Base-by-base conservation (phyloP, 53 echinoderm and acorn worm genomes). In the Arbacia lixula region DNA sequence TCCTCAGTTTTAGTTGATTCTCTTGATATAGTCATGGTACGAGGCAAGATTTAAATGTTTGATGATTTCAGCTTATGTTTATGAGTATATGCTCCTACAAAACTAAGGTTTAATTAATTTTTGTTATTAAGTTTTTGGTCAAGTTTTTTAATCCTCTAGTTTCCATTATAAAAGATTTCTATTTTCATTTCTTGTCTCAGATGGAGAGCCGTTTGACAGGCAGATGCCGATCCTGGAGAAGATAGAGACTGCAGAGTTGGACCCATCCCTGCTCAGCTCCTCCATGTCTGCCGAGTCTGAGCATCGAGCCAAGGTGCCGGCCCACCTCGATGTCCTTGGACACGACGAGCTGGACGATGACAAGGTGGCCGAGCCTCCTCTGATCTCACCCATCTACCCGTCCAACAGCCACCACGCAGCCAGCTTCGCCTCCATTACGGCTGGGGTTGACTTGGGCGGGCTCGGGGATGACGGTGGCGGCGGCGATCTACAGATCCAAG, bases 211-310 rank as follows among this genome's bases (percentile, higher is more conserved):
- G 37, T 78, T 58, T 58, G 82, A 81, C 19, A 62, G 49, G 25
- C 87, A 67, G 66, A 89, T 89, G 89, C 89, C 89, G 26, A 71
- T 89, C 66, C 41, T 89, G 41, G 89, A 89, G 71, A 89, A 85
- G 46, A 89, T 89, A 85, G 89, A 76, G 36, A 52, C 55, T 3
- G 66, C 86, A 14, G 86, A 76, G 53, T 66, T 66, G 29, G 22
- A 66, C 6, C 67, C 78, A 0, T 58, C 66, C n/a, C 65, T 77
- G 49, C 78, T 71, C 52, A 78, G 77, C 25, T 63, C 78, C 29
- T 35, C 37, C 38, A 84, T 68, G 84, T 68, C 71, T 11, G 36
- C 68, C 0, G 84, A 84, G 69, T 68, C 84, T 1, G 68, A 68
- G 84, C 68, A 36, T 60, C 19, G 71, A 42, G 57, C 85, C 28